Base-by-base conservation (phyloP, 2,113 vertebrate species). In the Indicator indicator region DNA sequence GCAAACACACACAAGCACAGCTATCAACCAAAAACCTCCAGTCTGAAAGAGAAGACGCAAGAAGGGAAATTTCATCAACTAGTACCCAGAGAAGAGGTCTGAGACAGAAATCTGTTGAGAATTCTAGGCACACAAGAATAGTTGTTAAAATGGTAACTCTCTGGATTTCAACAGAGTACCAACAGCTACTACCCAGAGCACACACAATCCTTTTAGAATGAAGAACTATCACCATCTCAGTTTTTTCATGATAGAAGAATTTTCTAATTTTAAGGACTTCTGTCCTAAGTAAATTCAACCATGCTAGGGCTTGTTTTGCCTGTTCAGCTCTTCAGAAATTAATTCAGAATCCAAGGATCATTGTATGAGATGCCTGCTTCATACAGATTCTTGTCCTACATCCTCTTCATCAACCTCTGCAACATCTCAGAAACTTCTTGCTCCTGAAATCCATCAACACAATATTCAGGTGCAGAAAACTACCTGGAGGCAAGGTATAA, bases 1-100 rank as follows among this genome's bases (percentile, higher is more conserved):
- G 79, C 76, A 95, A 88, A 94, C 13, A 59, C 1, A 0, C 23
- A 76, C 83, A 94, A 93, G 89, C 91, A 92, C 92, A 91, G 71
- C 81, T 83, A 86, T 89, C 86, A 76, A n/a, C 32, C 73, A 75
- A 70, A 92, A 54, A 73, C 78, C 12, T 42, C 38, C 26, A 54
- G 27, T 86, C 76, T 65, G 40, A 93, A 75, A 62, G 44, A 84
- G 54, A 84, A 92, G 93, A 90, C n/a, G 28, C 62, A 72, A 83
- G 89, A 84, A 44, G 32, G 44, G 56, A 83, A 69, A 92, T 92
- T 88, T 90, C 91, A 93, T 94, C 88, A 94, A 88, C 73, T 58
- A 58, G 62, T 26, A 72, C 23, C 48, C 68, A 86, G 69, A 81
- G 91, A 81, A 86, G 58, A 91, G 20, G 42, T 26, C 14, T 85